Base-by-base conservation (phyloP, 2,113 vertebrate species). In the Oncorhynchus clarkii region DNA sequence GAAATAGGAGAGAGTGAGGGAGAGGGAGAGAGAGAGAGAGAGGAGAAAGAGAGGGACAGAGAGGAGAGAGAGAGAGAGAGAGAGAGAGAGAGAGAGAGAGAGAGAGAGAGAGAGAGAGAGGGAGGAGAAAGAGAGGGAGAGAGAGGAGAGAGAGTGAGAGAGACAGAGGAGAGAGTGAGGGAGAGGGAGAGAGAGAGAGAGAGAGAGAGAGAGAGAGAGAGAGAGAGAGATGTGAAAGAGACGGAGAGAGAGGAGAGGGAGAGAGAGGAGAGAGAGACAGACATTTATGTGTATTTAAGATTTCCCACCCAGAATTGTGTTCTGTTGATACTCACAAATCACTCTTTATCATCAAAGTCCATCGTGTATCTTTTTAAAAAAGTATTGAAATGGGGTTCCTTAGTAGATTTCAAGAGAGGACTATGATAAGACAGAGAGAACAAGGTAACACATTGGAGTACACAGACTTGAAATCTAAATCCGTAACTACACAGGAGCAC, bases 401-500 rank as follows among this genome's bases (percentile, higher is more conserved):
- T 18, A 4, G 16, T 54, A 54, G 16, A 18, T 54, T 54, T 54
- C 51, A 54, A 54, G 51, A 18, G 12, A 29, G 31, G 16, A 68
- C 27, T 45, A 68, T 68, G 14, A 20, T 8, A 31, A 29, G 20
- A 68, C 24, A 68, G 14, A 22, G 60, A 68, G 29, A 68, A 39
- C 29, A 39, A 34, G n/a, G 29, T 39, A 68, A 39, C 51, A 54
- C 14, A 14, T 54, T 54, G 16, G 51, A 5, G 51, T 54, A 54
- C 12, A 54, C 16, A 1, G 5, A 54, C 51, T 18, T 54, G 14
- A 54, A 54, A 14, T 54, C 16, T 18, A 16, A 54, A 54, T 54
- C 14, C 3, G 31, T 20, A 18, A 68, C 29, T 3, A 49, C 64
- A 74, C 81, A 70, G 73, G 29, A 83, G 82, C 34, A 80, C 31